Conservation (phyloP, 2,797 vertebrate genomes). For the Ara ararauna region DNA sequence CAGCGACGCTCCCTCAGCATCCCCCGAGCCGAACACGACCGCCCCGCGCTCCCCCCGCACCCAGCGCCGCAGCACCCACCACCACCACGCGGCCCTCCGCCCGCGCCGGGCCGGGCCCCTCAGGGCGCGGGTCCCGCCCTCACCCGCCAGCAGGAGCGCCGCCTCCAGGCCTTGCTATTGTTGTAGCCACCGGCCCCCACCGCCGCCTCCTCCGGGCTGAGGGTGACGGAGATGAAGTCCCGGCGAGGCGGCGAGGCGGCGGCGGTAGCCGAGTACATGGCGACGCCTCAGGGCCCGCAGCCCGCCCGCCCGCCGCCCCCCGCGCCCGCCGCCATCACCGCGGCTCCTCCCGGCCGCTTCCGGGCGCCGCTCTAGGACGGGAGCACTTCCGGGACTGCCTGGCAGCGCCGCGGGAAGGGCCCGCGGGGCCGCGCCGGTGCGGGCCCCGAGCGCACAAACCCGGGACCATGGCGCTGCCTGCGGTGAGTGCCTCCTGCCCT, state of each 20-base stretch:
- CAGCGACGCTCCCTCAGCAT: background rate
- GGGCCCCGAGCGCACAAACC: no score
- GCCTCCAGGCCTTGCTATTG: conserved; percentile 87
- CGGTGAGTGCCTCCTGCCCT: no score
- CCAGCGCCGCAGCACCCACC: no score
- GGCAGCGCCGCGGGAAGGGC: background rate
- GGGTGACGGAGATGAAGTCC: conserved; percentile 88
- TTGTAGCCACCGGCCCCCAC: conserved; percentile 76
- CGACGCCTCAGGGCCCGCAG: background rate
- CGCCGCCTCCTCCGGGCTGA: conserved; percentile 74
- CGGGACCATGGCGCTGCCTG: no score
- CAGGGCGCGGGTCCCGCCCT: conserved; percentile 31
- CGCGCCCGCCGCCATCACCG: background rate
- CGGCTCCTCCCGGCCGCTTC: background rate
- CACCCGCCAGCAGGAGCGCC: conserved; percentile 91
- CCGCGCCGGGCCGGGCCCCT: background rate
- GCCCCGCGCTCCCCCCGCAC: fast-evolving
- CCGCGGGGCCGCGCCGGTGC: no score
- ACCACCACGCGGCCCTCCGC: background rate
- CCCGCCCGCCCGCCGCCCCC: background rate
- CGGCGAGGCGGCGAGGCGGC: conserved; percentile 78
- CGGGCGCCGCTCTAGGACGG: background rate
- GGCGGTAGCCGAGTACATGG: conserved; percentile 79
- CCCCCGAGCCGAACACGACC: no score
- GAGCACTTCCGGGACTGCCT: background rate